A percentile compares a stretch with the other conserved stretches of the same genome.
Evolutionary conservation across 2,113 vertebrate species (phyloP).

Genomic region (Grammomys surdaster): DNA sequence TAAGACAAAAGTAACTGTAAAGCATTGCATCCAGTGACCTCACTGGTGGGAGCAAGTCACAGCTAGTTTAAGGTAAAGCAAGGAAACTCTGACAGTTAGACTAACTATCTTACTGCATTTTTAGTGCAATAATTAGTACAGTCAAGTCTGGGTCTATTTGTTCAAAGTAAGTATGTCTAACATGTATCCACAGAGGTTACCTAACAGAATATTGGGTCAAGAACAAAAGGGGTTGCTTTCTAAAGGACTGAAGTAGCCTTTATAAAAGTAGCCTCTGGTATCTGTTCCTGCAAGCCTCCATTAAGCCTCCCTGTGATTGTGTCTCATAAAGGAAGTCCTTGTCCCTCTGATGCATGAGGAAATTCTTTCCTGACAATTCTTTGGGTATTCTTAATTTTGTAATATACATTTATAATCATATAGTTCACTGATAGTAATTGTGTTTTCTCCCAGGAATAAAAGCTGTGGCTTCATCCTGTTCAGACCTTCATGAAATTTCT

Average conservation of each 20-base stretch:
- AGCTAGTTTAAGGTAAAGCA: background rate
- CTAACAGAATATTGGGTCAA: background rate
- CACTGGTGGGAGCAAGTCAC: background rate
- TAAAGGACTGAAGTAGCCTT: background rate
- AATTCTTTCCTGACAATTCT: background rate
- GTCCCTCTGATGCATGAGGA: background rate
- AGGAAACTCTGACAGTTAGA: background rate
- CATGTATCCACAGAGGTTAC: background rate
- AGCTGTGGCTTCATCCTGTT: constrained; percentile 88
- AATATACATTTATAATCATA: background rate
- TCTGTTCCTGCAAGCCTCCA: background rate
- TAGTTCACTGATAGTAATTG: background rate
- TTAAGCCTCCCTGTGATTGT: background rate
- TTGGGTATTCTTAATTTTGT: background rate
- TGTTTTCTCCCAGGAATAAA: constrained; percentile 85
- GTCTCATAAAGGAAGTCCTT: background rate
- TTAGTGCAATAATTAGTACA: background rate
- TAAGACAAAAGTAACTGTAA: background rate
- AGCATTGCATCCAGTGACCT: background rate
- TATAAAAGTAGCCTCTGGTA: background rate
- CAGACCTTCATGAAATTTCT: constrained; percentile 84
- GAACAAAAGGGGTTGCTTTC: background rate
- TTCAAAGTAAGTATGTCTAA: background rate
- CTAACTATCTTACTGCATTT: background rate
- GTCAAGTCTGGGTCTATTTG: background rate